phyloP scores from a whole-genome alignment of 2,797 vertebrate genomes.

The Pteronotus mesoamericanus region DNA sequence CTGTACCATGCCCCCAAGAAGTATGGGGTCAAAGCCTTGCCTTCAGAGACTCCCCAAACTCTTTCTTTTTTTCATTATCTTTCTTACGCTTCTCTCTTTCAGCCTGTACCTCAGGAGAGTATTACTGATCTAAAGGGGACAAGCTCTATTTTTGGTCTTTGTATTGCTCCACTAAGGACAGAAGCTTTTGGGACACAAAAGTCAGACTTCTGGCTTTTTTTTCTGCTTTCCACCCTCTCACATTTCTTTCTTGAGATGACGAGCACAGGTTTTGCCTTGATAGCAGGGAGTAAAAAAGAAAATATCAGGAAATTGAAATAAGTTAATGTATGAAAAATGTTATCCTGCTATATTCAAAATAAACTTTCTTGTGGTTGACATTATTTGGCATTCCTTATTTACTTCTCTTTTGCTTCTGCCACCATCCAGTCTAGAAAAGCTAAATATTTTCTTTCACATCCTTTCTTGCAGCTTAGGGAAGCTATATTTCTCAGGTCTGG shows the following conservation, averaged over 20 bases:
- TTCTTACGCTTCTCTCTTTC: neutral
- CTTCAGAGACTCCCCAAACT: neutral
- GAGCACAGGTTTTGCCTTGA: neutral
- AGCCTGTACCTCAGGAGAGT: neutral
- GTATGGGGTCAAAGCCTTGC: neutral
- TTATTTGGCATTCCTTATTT: neutral
- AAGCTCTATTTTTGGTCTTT: neutral
- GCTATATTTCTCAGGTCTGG: neutral
- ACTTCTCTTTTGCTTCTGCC: neutral
- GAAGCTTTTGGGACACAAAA: neutral
- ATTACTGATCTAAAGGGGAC: neutral
- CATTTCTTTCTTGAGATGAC: neutral
- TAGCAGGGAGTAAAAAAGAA: neutral
- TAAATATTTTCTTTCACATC: neutral
- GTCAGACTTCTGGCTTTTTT: neutral
- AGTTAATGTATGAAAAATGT: neutral
- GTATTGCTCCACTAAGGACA: neutral
- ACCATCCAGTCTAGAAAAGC: neutral
- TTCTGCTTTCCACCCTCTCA: neutral
- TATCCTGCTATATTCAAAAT: neutral
- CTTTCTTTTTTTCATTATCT: neutral
- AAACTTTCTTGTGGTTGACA: neutral
- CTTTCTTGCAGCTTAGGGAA: neutral
- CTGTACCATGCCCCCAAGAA: neutral
- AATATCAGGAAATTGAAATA: neutral